Conservation (phyloP, 2,113 vertebrate species). For the Etheostoma cragini region DNA sequence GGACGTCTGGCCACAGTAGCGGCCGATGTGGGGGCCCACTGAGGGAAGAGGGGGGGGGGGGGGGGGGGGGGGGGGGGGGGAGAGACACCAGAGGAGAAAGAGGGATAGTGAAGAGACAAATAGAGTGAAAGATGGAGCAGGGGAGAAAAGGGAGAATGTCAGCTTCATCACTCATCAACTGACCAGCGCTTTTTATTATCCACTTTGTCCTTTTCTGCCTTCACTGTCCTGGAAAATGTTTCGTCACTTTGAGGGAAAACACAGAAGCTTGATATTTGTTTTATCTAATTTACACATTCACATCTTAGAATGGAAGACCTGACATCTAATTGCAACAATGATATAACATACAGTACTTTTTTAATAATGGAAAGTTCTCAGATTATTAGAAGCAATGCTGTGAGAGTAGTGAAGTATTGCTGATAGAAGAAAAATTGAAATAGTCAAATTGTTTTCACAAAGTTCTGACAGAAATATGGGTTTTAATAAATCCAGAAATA, state of each 20-base stretch:
- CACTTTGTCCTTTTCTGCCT: background rate
- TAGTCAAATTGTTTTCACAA: too few species aligned
- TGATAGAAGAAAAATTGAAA: background rate
- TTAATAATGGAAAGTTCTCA: background rate
- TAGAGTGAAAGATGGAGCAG: background rate
- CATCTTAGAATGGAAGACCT: background rate
- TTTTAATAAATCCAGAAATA: background rate
- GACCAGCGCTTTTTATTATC: constrained; percentile 8
- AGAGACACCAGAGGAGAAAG: background rate
- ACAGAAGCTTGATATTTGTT: background rate
- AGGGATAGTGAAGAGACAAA: background rate
- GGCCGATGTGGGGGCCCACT: constrained; percentile 95
- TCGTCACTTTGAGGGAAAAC: background rate
- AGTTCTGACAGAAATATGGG: too few species aligned
- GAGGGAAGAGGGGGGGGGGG: background rate
- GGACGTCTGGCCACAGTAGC: constrained; percentile 94
- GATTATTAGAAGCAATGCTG: background rate
- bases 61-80: too few species aligned
- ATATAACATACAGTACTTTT: too few species aligned
- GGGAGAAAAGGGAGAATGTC: constrained; percentile 23
- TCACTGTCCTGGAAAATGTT: constrained; percentile 14
- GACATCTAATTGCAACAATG: background rate
- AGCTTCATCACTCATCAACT: constrained; percentile 33
- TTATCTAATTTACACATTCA: background rate
- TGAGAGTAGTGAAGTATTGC: background rate